Conservation (phyloP, 2,797 vertebrate species). For the Microctenopoma steveboyesi region DNA sequence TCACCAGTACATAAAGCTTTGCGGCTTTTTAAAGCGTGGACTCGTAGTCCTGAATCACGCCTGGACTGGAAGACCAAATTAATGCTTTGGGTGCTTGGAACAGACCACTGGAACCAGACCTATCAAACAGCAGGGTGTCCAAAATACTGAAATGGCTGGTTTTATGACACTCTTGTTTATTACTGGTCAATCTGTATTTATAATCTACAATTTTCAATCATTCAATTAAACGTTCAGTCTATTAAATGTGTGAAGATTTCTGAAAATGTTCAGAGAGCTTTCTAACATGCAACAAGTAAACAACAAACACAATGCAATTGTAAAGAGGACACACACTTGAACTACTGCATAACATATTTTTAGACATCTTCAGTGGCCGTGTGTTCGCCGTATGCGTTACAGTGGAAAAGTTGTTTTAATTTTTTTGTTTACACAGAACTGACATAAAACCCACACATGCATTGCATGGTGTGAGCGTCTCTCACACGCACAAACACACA, state of each 20-base stretch:
- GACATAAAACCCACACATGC: background rate
- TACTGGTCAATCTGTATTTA: background rate
- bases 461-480: background rate
- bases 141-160: background rate
- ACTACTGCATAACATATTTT: background rate
- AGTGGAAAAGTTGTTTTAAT: background rate
- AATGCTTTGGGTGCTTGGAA: conserved; percentile 53
- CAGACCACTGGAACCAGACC: conserved; percentile 35
- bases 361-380: background rate
- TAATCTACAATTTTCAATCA: background rate
- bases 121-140: conserved; percentile 10
- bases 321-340: background rate
- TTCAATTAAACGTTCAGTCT: background rate
- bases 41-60: conserved; percentile 49
- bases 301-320: no score
- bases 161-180: background rate
- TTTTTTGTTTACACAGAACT: conserved; percentile 6
- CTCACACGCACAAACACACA: background rate
- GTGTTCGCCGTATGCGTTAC: background rate
- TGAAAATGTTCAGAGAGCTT: background rate
- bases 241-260: background rate
- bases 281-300: no score
- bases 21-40: conserved; percentile 58
- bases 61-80: conserved; percentile 52
- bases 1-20: conserved; percentile 20